Conservation (phyloP, 2,888 invertebrate species). For the Mythimna albipuncta region DNA sequence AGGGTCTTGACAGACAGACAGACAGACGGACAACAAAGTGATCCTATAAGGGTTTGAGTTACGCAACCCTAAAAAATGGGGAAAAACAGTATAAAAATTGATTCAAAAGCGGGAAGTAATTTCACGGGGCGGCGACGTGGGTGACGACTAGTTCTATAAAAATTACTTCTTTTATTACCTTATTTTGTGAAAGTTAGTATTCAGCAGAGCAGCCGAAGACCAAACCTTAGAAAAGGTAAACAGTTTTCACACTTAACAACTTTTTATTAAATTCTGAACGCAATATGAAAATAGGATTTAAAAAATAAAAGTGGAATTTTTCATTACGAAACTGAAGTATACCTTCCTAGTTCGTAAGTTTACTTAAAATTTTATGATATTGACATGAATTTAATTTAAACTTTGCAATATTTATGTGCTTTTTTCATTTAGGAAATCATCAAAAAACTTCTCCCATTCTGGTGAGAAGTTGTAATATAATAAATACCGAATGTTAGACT, state of each 20-base stretch:
- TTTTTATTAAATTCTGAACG: constrained; percentile 2
- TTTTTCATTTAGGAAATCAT: too few species aligned
- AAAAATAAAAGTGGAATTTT: constrained; percentile 10
- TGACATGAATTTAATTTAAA: not conserved
- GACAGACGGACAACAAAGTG: too few species aligned
- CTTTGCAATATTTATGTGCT: not conserved
- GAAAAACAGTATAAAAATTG: too few species aligned
- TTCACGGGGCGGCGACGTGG: too few species aligned
- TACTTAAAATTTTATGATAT: not conserved
- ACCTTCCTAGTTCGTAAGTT: not conserved
- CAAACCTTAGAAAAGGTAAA: not conserved
- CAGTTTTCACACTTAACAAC: not conserved
- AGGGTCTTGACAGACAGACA: too few species aligned
- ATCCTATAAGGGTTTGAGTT: too few species aligned
- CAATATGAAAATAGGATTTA: constrained; percentile 3
- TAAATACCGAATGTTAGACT: too few species aligned
- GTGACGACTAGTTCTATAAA: not conserved
- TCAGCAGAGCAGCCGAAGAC: not conserved
- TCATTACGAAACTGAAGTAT: not conserved
- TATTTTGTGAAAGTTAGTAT: not conserved
- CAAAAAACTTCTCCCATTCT: too few species aligned
- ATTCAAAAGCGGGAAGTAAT: too few species aligned
- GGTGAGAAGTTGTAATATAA: too few species aligned
- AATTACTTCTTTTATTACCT: constrained; percentile 15
- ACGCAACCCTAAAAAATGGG: too few species aligned